These are phyloP conservation scores for Telmatochromis sp. DNA, from an alignment of 2,113 vertebrate species.

Conservation along the genomic window DNA sequence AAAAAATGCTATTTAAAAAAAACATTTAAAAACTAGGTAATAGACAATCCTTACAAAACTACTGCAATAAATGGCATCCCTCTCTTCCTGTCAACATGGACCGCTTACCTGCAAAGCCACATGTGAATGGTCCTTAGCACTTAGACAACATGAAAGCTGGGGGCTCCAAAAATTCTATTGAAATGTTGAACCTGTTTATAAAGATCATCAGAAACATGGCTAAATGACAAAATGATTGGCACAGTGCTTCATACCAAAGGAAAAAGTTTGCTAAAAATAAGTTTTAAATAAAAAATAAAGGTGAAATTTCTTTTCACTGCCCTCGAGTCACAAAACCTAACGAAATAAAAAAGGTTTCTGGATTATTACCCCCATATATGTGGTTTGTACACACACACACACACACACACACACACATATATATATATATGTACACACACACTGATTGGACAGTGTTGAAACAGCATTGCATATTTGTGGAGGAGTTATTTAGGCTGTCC, in stretches of 20 bases:
- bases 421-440: background rate
- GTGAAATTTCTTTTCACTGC: background rate
- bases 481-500: background rate
- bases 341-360: background rate
- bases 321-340: background rate
- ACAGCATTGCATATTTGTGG: background rate
- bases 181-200: background rate
- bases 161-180: background rate
- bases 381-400: background rate
- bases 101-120: background rate
- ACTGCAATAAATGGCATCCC: background rate
- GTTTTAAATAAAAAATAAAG: background rate
- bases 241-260: background rate
- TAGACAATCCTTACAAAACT: background rate
- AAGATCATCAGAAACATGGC: background rate
- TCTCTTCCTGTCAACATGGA: background rate
- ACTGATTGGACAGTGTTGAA: background rate
- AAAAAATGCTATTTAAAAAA: background rate
- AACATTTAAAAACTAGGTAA: background rate
- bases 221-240: background rate
- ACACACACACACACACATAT: fast-evolving
- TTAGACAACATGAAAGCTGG: background rate
- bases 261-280: background rate
- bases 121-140: background rate
- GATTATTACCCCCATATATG: background rate